A percentile compares a stretch with the other conserved stretches of the same genome.
phyloP scores from a whole-genome alignment of 2,888 invertebrate genomes.

The Tetragonula carbonaria region DNA sequence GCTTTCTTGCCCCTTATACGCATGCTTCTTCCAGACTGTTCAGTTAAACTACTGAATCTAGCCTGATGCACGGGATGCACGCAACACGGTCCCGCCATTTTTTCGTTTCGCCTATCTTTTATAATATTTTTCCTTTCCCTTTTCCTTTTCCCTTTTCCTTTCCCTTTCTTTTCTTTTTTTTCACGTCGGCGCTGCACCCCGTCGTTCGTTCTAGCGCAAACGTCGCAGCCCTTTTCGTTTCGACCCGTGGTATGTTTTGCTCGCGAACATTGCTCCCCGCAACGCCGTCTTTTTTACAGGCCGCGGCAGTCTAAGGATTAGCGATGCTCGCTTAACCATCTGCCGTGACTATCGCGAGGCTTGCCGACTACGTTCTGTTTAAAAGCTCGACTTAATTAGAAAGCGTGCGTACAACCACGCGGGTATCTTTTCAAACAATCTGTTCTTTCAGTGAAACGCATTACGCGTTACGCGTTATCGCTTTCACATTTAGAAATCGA shows the following conservation, averaged over 20 bases:
- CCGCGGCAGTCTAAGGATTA: slow-evolving; percentile 24
- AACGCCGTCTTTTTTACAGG: not conserved
- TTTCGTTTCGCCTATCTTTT: slow-evolving; percentile 29
- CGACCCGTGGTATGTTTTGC: not conserved
- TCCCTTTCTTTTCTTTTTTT: not conserved
- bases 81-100: slow-evolving; percentile 17
- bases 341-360: not conserved
- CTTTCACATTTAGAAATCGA: slow-evolving; percentile 7
- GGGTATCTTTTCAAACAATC: slow-evolving; percentile 9
- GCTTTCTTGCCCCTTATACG: not conserved
- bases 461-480: not conserved
- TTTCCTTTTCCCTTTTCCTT: not conserved
- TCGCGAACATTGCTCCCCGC: not conserved
- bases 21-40: not conserved
- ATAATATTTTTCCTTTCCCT: not conserved
- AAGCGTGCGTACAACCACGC: not conserved
- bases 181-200: not conserved
- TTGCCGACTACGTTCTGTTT: not conserved
- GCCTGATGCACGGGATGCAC: slow-evolving; percentile 17
- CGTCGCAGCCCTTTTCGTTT: slow-evolving; percentile 9
- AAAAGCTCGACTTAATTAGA: slow-evolving; percentile 46
- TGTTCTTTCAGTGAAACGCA: not conserved
- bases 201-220: not conserved
- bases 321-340: slow-evolving; percentile 49
- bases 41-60: slow-evolving; percentile 35